These are phyloP conservation scores for Eulithis testata DNA, from an alignment of 2,888 invertebrate species.

Conservation along the genomic window DNA sequence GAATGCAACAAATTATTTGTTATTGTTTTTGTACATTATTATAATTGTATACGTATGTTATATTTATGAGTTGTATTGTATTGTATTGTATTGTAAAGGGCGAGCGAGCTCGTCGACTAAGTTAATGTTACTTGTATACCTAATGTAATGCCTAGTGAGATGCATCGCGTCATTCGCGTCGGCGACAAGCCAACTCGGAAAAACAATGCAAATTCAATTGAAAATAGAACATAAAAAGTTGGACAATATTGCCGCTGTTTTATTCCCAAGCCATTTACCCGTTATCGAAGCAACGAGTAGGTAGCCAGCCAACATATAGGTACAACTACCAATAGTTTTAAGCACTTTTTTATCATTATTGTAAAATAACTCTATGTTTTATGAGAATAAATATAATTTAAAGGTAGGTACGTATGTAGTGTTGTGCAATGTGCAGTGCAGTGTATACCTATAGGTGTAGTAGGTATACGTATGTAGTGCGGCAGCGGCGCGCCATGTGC, in stretches of 20 bases:
- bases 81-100: constrained; percentile 50
- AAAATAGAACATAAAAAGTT: constrained; percentile 74
- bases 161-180: constrained; percentile 23
- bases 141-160: constrained; percentile 35
- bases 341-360: too few relatives aligned
- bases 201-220: constrained; percentile 55
- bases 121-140: constrained; percentile 56
- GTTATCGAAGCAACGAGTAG: not conserved
- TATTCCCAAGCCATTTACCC: constrained; percentile 32
- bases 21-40: constrained; percentile 74
- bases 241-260: constrained; percentile 69
- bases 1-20: constrained; percentile 54
- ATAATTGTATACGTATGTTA: constrained; percentile 66
- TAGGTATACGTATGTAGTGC: too few relatives aligned
- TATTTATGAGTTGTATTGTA: constrained; percentile 69
- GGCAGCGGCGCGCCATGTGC: too few relatives aligned
- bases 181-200: constrained; percentile 42
- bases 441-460: too few relatives aligned
- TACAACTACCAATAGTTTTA: too few relatives aligned
- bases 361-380: too few relatives aligned
- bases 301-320: not conserved
- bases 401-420: too few relatives aligned
- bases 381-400: too few relatives aligned
- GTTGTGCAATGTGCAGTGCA: too few relatives aligned
- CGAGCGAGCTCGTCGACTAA: constrained; percentile 53